Evolutionary conservation across 2,797 vertebrate genomes (phyloP).

Genomic region (Prunella strophiata): DNA sequence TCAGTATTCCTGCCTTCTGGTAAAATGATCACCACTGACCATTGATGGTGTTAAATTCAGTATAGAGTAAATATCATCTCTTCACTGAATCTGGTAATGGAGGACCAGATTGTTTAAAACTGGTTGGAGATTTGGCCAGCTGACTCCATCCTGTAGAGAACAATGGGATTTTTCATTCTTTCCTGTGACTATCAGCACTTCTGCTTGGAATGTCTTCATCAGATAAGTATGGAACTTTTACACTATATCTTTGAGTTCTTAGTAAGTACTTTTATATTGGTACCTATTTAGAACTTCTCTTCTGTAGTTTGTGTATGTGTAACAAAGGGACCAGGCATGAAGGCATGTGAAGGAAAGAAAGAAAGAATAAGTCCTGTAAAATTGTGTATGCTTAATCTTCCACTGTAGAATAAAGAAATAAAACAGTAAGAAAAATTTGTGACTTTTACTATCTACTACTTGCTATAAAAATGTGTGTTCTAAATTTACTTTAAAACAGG

Average conservation of each 20-base stretch:
- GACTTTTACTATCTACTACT: neutral
- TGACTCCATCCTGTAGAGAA: neutral
- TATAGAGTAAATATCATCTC: neutral
- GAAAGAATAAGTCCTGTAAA: neutral
- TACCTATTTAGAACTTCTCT: neutral
- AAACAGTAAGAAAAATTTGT: neutral
- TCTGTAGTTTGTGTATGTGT: neutral
- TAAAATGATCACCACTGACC: neutral
- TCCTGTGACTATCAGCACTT: neutral
- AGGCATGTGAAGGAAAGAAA: neutral
- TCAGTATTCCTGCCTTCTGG: neutral
- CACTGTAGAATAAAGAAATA: neutral
- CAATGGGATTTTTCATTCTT: neutral
- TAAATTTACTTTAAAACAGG: neutral
- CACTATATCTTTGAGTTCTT: neutral
- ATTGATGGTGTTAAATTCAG: neutral
- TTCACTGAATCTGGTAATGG: neutral
- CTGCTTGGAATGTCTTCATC: neutral
- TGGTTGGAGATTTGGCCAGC: neutral
- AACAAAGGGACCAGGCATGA: neutral
- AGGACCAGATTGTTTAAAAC: neutral
- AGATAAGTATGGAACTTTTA: neutral
- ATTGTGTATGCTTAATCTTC: neutral
- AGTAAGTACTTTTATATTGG: neutral
- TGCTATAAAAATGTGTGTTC: neutral